Evolutionary conservation across 1,140 invertebrate genomes (phyloP), one percentile per base, ranked within the genome.

Genomic region (Anthonomus grandis): DNA sequence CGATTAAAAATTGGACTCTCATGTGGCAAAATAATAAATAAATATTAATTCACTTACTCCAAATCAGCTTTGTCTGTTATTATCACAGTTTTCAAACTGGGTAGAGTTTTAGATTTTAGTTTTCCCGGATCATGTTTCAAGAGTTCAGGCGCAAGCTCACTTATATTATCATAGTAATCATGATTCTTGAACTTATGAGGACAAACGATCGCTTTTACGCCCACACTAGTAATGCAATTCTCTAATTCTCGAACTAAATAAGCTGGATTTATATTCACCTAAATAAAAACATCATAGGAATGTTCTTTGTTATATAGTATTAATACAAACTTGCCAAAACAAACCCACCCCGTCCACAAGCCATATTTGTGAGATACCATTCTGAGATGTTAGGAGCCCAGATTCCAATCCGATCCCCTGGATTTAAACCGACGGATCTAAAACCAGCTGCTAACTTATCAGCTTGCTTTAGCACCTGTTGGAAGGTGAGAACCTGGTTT

Each of bases 331-430:
- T 57, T 76, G 92, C 94, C 53, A 88, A 73, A 54, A 95, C 81
- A 0, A 95, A 73, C 0, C 95, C 96, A 9, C 85, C 84, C 60
- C 92, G 84, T 0, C 86, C 83, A 3, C 88, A 84, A 0, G 87
- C 94, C 59, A 92, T 77, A 64, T 87, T 81, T 0, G 84, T 78
- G 0, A 95, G 65, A 3, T 89, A 77, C 93, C 94, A 98, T 66
- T 91, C 85, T 4, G 84, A 68, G 19, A 80, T 79, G 74, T 97
- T 98, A 0, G 93, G 92, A 0, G 86, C 84, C 89, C 91, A 97
- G 10, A 98, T 78, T 0, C 89, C 95, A 2, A 99, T 64, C 5
- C 89, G 72, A 67, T 98, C 95, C 0, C 92, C 93, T 44, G 76
- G 81, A 55, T 84, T 68, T 9, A 97, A 70, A 0, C 93, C 93